Conservation (phyloP, 2,797 vertebrate genomes). For the Spinibarbus caldwelli region DNA sequence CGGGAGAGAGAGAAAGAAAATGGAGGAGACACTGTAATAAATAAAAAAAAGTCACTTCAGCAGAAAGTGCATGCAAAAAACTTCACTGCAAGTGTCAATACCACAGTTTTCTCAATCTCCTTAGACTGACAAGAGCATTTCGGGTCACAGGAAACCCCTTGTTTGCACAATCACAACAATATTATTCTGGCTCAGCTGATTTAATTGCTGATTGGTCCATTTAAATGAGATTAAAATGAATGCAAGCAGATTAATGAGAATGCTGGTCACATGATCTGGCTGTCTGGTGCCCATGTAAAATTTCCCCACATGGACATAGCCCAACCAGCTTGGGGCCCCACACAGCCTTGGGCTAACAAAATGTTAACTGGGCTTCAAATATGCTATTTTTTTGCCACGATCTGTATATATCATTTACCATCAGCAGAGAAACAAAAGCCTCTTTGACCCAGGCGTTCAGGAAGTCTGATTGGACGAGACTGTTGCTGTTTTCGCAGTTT, state of each 20-base stretch:
- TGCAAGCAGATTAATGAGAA: conserved; percentile 73
- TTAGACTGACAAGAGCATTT: conserved; percentile 51
- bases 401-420: conserved; percentile 80
- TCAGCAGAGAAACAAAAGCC: conserved; percentile 70
- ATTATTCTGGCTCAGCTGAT: conserved; percentile 73
- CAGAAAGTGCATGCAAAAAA: conserved; percentile 35
- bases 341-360: conserved; percentile 77
- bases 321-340: conserved; percentile 72
- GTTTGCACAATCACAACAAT: conserved; percentile 75
- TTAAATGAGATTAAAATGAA: conserved; percentile 78
- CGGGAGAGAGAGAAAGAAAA: conserved; percentile 19
- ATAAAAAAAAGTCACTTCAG: conserved; percentile 50
- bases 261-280: conserved; percentile 70
- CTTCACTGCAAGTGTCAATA: conserved; percentile 4
- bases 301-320: conserved; percentile 62
- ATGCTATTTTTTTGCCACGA: conserved; percentile 76
- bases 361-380: conserved; percentile 85
- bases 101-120: conserved; percentile 25
- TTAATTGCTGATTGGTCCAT: conserved; percentile 71
- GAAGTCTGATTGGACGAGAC: conserved; percentile 29
- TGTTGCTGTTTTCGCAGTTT: conserved; percentile 2
- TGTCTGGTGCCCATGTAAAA: conserved; percentile 70
- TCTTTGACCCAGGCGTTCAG: conserved; percentile 54
- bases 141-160: conserved; percentile 59
- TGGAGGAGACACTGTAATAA: conserved; percentile 29